Percentiles rank a stretch among this genome's conserved stretches.
Evolutionary conservation across 2,797 vertebrate genomes (phyloP).

Genomic region (Danio tinwini): DNA sequence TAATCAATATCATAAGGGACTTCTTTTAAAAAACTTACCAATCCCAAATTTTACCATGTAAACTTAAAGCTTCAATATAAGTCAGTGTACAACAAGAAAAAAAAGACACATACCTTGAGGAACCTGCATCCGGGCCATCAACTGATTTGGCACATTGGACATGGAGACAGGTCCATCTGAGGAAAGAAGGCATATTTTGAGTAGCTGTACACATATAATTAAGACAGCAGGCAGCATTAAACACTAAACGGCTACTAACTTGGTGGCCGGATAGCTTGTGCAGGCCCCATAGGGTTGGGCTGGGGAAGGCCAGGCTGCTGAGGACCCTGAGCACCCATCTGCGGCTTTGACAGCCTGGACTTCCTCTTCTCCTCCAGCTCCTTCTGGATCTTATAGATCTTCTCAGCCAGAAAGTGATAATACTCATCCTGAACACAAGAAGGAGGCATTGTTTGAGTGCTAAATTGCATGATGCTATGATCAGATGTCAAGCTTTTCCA

Average conservation of each 20-base stretch:
- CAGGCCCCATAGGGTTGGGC: conserved; percentile 82
- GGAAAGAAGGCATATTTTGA: conserved; percentile 3
- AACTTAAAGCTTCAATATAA: neutral
- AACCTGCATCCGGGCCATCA: conserved; percentile 91
- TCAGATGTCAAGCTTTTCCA: too few relatives aligned
- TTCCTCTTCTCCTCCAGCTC: conserved; percentile 95
- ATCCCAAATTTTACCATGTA: neutral
- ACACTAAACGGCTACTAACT: conserved; percentile 93
- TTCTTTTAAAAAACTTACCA: too few relatives aligned
- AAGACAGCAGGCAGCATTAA: neutral
- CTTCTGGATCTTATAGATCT: conserved; percentile 99
- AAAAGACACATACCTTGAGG: conserved; percentile 84
- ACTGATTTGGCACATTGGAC: conserved; percentile 87
- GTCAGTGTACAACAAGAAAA: conserved; percentile 5
- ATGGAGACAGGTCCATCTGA: conserved; percentile 91
- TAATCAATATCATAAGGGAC: conserved; percentile 60
- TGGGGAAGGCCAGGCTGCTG: conserved; percentile 87
- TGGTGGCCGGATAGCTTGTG: conserved; percentile 87
- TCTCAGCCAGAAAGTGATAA: conserved; percentile 96
- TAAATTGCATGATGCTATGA: neutral
- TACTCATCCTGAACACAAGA: conserved; percentile 87
- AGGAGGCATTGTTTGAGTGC: neutral
- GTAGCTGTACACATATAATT: neutral
- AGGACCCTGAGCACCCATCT: conserved; percentile 87
- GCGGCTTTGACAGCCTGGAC: conserved; percentile 89